phyloP scores from a whole-genome alignment of 2,888 invertebrate species.

The Agrotis clavis region DNA sequence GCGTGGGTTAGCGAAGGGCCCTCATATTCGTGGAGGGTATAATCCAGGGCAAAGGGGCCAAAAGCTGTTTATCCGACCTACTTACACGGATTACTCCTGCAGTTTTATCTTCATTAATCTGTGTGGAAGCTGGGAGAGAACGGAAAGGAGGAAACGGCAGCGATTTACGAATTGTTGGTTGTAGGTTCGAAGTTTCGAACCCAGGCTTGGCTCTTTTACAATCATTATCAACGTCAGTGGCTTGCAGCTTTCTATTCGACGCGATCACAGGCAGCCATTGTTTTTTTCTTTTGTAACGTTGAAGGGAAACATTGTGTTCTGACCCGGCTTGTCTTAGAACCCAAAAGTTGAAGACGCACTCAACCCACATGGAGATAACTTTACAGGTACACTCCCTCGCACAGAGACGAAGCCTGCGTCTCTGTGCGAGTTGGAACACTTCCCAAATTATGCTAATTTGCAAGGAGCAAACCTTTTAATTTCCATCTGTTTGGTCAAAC shows the following conservation, averaged over 20 bases:
- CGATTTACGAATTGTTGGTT: background rate
- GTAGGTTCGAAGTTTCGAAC: background rate
- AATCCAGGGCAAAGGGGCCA: slow-evolving; percentile 56
- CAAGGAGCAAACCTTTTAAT: slow-evolving; percentile 46
- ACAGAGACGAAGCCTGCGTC: background rate
- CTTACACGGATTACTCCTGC: slow-evolving; percentile 54
- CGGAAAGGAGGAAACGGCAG: background rate
- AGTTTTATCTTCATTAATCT: slow-evolving; percentile 65
- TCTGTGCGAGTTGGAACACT: background rate
- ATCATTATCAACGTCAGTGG: background rate
- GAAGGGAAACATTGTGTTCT: background rate
- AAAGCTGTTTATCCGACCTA: slow-evolving; percentile 67
- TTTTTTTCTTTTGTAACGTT: background rate
- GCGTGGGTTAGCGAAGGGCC: slow-evolving; percentile 44
- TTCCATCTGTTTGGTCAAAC: slow-evolving; percentile 35
- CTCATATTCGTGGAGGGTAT: slow-evolving; percentile 42
- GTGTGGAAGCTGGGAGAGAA: background rate
- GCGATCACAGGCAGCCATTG: no score
- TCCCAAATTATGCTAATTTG: slow-evolving; percentile 21
- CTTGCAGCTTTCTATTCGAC: no score
- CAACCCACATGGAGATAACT: background rate
- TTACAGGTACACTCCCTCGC: no score
- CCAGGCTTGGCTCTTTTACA: background rate
- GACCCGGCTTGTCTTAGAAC: background rate
- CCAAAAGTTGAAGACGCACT: background rate